Evolutionary conservation across 2,113 vertebrate genomes (phyloP).

Genomic region (Brachyhypopomus occidentalis): DNA sequence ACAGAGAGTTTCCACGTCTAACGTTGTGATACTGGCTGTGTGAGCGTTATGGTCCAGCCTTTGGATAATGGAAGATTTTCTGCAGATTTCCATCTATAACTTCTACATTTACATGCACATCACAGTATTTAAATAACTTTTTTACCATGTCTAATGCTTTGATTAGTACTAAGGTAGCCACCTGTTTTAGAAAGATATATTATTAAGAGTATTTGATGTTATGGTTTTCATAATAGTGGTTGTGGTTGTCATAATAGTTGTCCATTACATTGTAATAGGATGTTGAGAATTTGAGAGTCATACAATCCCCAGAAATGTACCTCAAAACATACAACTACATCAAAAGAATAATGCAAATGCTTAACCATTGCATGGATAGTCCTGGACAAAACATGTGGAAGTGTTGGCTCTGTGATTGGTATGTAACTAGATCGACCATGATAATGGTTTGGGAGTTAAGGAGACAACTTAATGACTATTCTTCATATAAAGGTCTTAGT

Average conservation of each 20-base stretch:
- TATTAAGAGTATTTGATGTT: background rate
- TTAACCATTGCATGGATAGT: no score
- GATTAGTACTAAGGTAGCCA: background rate
- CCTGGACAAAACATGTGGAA: no score
- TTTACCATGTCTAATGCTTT: conserved; percentile 12
- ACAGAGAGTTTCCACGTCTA: background rate
- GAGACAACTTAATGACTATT: background rate
- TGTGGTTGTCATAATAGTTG: background rate
- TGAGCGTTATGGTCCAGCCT: no score
- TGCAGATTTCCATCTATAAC: background rate
- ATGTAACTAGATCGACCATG: background rate
- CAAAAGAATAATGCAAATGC: no score
- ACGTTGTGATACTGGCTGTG: no score
- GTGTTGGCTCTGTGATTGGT: no score
- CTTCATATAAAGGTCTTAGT: background rate
- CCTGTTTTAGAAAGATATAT: background rate
- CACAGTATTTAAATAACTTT: background rate
- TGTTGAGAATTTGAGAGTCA: background rate
- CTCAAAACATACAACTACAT: no score
- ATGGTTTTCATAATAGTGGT: background rate
- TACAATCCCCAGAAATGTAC: background rate
- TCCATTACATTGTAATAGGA: background rate
- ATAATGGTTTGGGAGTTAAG: background rate
- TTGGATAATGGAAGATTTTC: background rate
- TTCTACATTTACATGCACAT: background rate